Evolutionary conservation across 1,140 invertebrate species (phyloP).

Genomic region (Drosophila orosa): DNA sequence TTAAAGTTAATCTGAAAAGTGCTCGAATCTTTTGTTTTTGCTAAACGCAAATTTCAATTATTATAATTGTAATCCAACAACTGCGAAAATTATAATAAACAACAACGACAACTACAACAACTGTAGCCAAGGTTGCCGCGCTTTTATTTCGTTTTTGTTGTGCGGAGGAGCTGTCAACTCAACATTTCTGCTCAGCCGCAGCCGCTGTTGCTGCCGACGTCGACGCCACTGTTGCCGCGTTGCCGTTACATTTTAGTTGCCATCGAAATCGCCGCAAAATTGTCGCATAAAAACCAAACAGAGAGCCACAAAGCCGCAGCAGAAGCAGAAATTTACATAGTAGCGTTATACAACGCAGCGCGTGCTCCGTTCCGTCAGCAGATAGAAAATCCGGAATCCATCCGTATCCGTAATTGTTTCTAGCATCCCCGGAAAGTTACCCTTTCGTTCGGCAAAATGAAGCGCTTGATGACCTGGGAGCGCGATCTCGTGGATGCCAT

Average conservation of each 20-base stretch:
- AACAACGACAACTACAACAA: conserved; percentile 39
- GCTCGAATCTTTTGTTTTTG: conserved; percentile 75
- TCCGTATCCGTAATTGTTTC: conserved; percentile 8
- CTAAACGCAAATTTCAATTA: conserved; percentile 63
- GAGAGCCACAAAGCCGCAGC: conserved; percentile 34
- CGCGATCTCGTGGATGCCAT: conserved; percentile 83
- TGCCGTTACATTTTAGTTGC: conserved; percentile 68
- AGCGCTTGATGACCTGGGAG: conserved; percentile 82
- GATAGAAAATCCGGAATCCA: conserved; percentile 2
- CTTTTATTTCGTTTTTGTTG: conserved; percentile 35
- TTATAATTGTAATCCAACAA: conserved; percentile 65
- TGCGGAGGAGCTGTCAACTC: conserved; percentile 45
- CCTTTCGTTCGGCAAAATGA: conserved; percentile 69
- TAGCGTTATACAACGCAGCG: conserved; percentile 61
- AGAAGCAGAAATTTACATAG: conserved; percentile 44
- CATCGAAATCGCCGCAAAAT: conserved; percentile 48
- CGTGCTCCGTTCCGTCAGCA: conserved; percentile 43
- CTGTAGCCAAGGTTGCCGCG: conserved; percentile 56
- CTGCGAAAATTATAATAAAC: conserved; percentile 27
- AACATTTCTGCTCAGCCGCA: conserved; percentile 18
- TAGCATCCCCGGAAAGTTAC: conserved; percentile 25
- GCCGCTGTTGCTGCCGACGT: conserved; percentile 12
- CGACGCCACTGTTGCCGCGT: conserved; percentile 43
- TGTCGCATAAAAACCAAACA: conserved; percentile 62
- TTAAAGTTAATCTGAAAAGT: conserved; percentile 62